Evolutionary conservation across 1,140 invertebrate species (phyloP).

Genomic region (Octopus bimaculoides): DNA sequence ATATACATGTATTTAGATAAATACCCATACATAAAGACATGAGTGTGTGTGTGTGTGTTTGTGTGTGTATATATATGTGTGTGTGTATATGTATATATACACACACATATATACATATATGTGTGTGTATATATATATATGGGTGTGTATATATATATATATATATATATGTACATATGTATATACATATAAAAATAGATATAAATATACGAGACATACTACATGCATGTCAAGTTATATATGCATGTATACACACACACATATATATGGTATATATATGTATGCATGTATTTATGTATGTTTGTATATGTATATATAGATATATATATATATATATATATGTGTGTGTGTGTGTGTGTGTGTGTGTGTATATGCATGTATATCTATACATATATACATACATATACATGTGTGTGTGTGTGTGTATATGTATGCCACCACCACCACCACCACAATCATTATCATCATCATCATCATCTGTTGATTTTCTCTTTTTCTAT

Average conservation of each 20-base stretch:
- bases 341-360: background rate
- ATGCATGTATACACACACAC: background rate
- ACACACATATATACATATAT: background rate
- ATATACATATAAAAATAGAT: background rate
- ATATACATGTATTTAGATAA: background rate
- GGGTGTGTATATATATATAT: background rate
- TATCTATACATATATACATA: background rate
- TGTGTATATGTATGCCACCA: background rate
- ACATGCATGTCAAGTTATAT: background rate
- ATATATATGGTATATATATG: background rate
- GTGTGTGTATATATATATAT: background rate
- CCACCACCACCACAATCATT: no score
- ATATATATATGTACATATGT: background rate
- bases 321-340: background rate
- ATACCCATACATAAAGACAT: background rate
- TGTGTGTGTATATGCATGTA: background rate
- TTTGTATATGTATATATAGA: background rate
- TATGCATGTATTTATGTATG: background rate
- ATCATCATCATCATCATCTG: no score
- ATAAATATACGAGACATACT: background rate
- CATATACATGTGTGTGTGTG: background rate
- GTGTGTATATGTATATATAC: background rate
- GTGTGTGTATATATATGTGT: background rate
- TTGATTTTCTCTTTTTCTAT: no score
- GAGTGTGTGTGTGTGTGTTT: background rate